A percentile compares a stretch with the other conserved stretches of the same genome.
Conservation (phyloP, 2,797 vertebrate genomes). For the Echeneis naucrates region DNA sequence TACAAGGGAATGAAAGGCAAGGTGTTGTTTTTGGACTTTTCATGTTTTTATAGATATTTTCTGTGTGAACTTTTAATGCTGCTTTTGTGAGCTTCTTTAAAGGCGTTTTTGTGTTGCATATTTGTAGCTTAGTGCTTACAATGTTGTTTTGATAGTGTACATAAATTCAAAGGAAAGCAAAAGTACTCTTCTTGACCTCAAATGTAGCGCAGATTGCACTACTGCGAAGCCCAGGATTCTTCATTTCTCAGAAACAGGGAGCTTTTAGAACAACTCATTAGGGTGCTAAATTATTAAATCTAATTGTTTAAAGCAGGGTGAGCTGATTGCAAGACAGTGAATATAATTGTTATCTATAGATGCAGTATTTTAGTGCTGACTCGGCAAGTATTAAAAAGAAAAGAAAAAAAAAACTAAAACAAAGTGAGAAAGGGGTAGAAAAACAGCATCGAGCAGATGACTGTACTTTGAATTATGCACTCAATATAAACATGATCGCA, state of each 20-base stretch:
- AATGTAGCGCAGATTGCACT: conserved; percentile 61
- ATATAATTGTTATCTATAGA: conserved; percentile 45
- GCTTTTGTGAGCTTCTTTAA: conserved; percentile 80
- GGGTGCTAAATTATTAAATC: conserved; percentile 62
- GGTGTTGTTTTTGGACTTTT: conserved; percentile 72
- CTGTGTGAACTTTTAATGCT: conserved; percentile 76
- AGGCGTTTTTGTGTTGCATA: conserved; percentile 80
- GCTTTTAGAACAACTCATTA: conserved; percentile 52
- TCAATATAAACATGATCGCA: conserved; percentile 52
- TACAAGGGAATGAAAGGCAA: conserved; percentile 58
- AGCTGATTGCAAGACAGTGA: conserved; percentile 35
- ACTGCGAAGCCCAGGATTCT: conserved; percentile 63
- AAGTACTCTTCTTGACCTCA: conserved; percentile 70
- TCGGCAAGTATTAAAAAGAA: conserved; percentile 36
- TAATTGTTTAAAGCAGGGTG: conserved; percentile 29
- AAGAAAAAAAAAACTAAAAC: conserved; percentile 24
- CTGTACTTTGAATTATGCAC: conserved; percentile 65
- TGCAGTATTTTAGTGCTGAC: conserved; percentile 50
- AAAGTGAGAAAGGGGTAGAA: too few species aligned
- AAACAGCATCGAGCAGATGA: conserved; percentile 51
- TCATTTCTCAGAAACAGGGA: conserved; percentile 66
- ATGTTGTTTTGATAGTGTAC: conserved; percentile 74
- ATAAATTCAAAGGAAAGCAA: conserved; percentile 49
- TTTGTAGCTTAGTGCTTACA: conserved; percentile 75
- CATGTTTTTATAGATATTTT: conserved; percentile 79